Percentiles rank a stretch among this genome's conserved stretches.
phyloP scores from a whole-genome alignment of 35 echinoderm and acorn worm genomes.

The Strongylocentrotus purpuratus region DNA sequence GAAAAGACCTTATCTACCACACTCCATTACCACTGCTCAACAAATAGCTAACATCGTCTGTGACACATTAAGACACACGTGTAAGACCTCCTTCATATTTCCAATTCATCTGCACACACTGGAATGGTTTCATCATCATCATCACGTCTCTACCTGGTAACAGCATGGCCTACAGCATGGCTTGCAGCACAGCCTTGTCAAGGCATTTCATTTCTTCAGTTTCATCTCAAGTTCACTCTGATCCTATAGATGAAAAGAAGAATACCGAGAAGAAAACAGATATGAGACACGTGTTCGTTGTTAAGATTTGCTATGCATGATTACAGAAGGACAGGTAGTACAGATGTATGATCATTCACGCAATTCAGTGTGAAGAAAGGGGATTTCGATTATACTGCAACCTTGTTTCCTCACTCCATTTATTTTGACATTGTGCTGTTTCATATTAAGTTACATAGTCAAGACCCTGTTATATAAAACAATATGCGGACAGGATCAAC shows the following conservation, averaged over 20 bases:
- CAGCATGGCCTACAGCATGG: background rate
- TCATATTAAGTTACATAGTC: no score
- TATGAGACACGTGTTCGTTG: no score
- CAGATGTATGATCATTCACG: background rate
- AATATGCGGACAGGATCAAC: no score
- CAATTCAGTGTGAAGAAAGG: background rate
- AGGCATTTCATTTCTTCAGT: background rate
- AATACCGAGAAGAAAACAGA: background rate
- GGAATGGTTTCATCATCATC: background rate
- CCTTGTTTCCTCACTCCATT: background rate
- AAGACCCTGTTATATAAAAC: background rate
- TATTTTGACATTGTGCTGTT: background rate
- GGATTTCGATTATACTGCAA: background rate
- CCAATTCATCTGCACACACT: background rate
- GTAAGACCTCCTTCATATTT: background rate
- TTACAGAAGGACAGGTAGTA: background rate
- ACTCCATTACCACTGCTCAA: constrained; percentile 8
- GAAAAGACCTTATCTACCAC: background rate
- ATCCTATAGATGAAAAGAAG: background rate
- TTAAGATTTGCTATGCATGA: background rate
- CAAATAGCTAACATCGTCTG: background rate
- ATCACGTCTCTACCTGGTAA: background rate
- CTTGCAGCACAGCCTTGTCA: background rate
- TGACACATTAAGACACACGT: background rate
- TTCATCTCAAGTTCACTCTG: background rate